Base-by-base conservation (phyloP, 30 jellyfish, hydroid and myxozoan genomes). In the Pseudorhiza aurosa region DNA sequence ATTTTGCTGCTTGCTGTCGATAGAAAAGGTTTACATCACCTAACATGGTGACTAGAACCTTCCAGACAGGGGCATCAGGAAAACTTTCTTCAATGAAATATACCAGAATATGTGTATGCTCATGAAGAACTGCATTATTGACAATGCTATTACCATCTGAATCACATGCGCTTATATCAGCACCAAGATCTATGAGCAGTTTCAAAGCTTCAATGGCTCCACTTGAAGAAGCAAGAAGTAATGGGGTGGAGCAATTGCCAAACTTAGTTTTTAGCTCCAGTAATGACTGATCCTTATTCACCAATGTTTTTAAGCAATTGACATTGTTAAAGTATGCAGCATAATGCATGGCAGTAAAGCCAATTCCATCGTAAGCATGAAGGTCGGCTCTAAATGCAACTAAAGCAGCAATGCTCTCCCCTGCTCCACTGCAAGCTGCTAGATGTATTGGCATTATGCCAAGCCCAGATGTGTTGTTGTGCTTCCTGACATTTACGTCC, bases 401-500 rank as follows among this genome's bases (percentile, higher is more conserved):
- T 42, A 85, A 49, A 14, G 87, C 84, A 51, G 88, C 88, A 2
- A 85, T 30, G 65, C 89, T 85, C 68, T 85, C 89, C 26, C 44
- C 50, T 58, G 96, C 89, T 30, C 96, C 96, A 32, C 85, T 46
- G 15, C 83, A 81, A 9, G 96, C 83, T 2, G 96, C 96, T 14
- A 72, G 58, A 63, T 85, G 96, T 5, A 73, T 24, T 72, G 96
- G 96, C 84, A 72, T 85, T 17, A 74, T 62, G 4, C 96, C 96
- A 47, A 64, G 75, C 58, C 51, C 87, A 2, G 89, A 3, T 8
- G 81, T 32, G 19, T 57, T 72, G 63, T 72, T 72, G 55, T 29
- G 49, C 68, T 53, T 72, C 30, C 89, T 44, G 53, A 72, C 85
- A 47, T 85, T 73, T n/a, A 85, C 89, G 42, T 73, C 85, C 24